These are phyloP conservation scores for Chloroceryle aenea DNA, from an alignment of 2,113 vertebrate species.

Conservation along the genomic window DNA sequence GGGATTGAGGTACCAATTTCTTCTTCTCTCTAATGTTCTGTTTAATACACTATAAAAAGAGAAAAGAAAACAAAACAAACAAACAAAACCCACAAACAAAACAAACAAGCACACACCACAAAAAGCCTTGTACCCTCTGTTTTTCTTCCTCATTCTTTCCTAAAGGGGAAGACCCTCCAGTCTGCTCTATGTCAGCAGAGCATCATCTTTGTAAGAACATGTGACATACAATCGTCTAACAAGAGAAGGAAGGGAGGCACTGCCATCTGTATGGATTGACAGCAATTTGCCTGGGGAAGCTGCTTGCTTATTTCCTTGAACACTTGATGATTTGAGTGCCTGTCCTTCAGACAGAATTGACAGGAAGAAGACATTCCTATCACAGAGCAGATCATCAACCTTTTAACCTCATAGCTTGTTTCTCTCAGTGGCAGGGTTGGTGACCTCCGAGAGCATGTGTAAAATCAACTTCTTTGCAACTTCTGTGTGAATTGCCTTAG, in stretches of 20 bases:
- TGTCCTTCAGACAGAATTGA: not conserved
- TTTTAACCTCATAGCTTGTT: not conserved
- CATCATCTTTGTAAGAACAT: not conserved
- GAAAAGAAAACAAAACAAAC: too few relatives aligned
- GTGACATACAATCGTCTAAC: not conserved
- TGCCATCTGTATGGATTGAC: not conserved
- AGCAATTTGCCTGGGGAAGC: not conserved
- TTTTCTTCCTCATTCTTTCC: not conserved
- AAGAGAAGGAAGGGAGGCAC: not conserved
- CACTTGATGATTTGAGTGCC: not conserved
- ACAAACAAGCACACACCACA: too few relatives aligned
- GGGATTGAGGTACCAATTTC: not conserved
- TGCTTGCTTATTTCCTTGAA: not conserved
- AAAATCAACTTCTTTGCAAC: not conserved
- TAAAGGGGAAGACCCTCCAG: not conserved
- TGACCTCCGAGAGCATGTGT: not conserved
- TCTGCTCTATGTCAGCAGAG: not conserved
- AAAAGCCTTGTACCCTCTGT: not conserved
- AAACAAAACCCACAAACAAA: too few relatives aligned
- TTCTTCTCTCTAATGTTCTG: not conserved
- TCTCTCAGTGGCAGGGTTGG: not conserved
- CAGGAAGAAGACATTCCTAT: not conserved
- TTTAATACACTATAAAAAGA: not conserved
- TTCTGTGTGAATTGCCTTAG: not conserved
- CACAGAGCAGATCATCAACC: not conserved